Conservation (phyloP, 2,113 vertebrate genomes). For the Perognathus longimembris region DNA sequence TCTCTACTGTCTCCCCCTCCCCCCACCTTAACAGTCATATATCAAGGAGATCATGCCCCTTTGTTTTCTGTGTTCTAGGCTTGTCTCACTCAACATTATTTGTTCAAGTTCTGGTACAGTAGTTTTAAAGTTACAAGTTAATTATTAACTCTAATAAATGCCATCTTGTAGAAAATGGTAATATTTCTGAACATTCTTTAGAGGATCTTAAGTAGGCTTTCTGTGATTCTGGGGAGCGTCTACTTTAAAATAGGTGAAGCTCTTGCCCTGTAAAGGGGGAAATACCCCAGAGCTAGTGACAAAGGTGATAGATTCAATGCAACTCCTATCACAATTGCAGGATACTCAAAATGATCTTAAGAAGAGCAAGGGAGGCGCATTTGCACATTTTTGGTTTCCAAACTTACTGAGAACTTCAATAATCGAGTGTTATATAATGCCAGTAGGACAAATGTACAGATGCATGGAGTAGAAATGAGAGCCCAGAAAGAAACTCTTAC, state of each 20-base stretch:
- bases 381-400: neutral
- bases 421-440: neutral
- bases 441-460: neutral
- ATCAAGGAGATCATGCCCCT: too few species aligned
- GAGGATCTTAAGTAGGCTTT: neutral
- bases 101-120: too few species aligned
- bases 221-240: neutral
- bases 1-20: too few species aligned
- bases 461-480: neutral
- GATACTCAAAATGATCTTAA: neutral
- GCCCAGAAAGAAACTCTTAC: neutral
- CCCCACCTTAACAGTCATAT: too few species aligned
- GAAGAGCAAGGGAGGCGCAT: neutral
- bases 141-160: slow-evolving; percentile 12
- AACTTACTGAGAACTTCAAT: neutral
- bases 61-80: too few species aligned
- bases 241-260: neutral
- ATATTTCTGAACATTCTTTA: too few species aligned
- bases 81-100: too few species aligned
- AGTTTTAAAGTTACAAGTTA: neutral
- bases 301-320: neutral
- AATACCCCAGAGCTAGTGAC: neutral
- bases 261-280: neutral
- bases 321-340: neutral
- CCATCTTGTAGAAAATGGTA: neutral